phyloP scores from a whole-genome alignment of 2,888 invertebrate species.

The Lithophane socia region DNA sequence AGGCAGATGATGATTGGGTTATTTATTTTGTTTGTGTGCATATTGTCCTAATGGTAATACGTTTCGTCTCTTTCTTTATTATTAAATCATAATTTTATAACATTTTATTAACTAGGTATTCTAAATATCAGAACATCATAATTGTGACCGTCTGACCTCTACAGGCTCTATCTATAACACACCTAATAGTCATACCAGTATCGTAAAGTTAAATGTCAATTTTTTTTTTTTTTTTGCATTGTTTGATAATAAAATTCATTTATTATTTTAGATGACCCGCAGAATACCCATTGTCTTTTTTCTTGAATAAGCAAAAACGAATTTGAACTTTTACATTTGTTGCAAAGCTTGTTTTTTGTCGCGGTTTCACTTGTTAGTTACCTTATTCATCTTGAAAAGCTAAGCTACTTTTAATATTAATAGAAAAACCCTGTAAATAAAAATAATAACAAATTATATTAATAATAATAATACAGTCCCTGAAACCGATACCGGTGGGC shows the following conservation, averaged over 20 bases:
- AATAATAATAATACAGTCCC: too few species aligned
- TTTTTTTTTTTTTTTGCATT: conserved; percentile 25
- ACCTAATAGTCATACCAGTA: background rate
- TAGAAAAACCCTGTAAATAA: too few species aligned
- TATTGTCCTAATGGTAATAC: too few species aligned
- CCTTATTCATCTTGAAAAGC: background rate
- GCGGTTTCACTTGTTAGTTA: background rate
- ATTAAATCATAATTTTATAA: too few species aligned
- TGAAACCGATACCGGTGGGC: too few species aligned
- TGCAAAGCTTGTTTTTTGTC: background rate
- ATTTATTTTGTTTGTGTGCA: too few species aligned
- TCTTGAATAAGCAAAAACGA: conserved; percentile 31
- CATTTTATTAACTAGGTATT: too few species aligned
- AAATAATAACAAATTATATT: too few species aligned
- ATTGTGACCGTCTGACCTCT: background rate
- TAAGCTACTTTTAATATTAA: too few species aligned
- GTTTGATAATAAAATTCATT: background rate
- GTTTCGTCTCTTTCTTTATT: too few species aligned
- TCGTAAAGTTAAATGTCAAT: background rate
- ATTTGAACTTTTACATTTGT: conserved; percentile 47
- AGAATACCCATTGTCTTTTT: conserved; percentile 47
- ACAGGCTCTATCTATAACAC: background rate
- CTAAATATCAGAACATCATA: background rate
- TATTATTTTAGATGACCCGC: conserved; percentile 39
- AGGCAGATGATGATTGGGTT: too few species aligned